These are phyloP conservation scores for Petrosia ficiformis DNA, from an alignment of 37 sponge, comb jelly and placozoan species.

Conservation along the genomic window DNA sequence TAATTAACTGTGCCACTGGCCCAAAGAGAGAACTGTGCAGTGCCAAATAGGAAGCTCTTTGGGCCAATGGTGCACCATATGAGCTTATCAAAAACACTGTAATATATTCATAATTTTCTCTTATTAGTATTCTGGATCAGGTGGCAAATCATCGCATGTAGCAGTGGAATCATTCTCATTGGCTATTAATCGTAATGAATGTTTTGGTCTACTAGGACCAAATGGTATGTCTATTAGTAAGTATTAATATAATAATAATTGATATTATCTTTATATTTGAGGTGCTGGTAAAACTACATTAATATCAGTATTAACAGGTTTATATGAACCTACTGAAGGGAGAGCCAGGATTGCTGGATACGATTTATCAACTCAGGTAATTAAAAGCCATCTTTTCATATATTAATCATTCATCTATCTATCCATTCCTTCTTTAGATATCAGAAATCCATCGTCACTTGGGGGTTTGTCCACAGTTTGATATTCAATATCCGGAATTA, in stretches of 20 bases:
- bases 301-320: conserved; percentile 77
- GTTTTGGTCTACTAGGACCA: conserved; percentile 81
- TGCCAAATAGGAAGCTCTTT: too few relatives aligned
- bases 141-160: conserved; percentile 55
- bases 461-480: conserved; percentile 88
- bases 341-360: conserved; percentile 64
- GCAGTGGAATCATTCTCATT: conserved; percentile 72
- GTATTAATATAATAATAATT: not conserved
- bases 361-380: conserved; percentile 53
- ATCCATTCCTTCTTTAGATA: conserved; percentile 29
- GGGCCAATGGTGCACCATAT: not conserved
- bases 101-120: not conserved
- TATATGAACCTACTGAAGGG: conserved; percentile 71
- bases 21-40: too few relatives aligned
- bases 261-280: not conserved
- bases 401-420: not conserved
- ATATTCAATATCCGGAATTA: conserved; percentile 64
- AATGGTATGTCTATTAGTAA: conserved; percentile 39
- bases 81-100: not conserved
- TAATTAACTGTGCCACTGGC: too few relatives aligned
- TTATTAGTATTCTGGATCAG: conserved; percentile 40
- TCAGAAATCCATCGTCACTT: conserved; percentile 55
- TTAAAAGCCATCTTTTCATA: not conserved
- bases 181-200: conserved; percentile 66
- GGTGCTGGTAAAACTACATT: conserved; percentile 87